Evolutionary conservation across 2,113 vertebrate species (phyloP).

Genomic region (Procapra przewalskii): DNA sequence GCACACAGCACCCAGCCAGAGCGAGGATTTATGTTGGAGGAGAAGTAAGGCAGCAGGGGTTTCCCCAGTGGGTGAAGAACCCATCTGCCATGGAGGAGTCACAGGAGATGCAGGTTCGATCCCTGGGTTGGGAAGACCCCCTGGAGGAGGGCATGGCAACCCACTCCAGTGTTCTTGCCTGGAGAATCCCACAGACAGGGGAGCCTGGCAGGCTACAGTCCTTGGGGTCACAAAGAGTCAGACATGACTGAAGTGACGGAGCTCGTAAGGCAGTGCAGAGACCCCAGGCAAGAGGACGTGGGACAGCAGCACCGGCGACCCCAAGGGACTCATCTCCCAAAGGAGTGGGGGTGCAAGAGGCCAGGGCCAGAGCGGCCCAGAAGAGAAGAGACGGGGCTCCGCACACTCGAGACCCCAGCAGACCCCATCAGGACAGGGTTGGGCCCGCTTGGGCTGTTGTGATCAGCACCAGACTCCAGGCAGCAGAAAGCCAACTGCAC

Average conservation of each 20-base stretch:
- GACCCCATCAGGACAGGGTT: neutral
- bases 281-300: rapidly evolving
- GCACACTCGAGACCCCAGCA: no score
- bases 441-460: neutral
- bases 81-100: neutral
- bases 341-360: no score
- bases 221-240: neutral
- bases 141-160: neutral
- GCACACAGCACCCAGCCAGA: neutral
- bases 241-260: neutral
- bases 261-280: rapidly evolving
- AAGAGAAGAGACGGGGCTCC: rapidly evolving
- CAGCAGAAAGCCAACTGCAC: neutral
- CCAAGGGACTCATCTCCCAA: neutral
- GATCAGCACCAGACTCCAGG: neutral
- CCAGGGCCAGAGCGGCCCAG: neutral
- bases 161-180: neutral
- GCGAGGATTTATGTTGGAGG: rapidly evolving
- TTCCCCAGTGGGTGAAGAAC: neutral
- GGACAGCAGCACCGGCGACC: neutral
- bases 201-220: neutral
- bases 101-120: neutral
- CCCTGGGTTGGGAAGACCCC: neutral
- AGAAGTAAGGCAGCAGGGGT: neutral
- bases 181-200: neutral